Evolutionary conservation across 2,888 invertebrate species (phyloP).

Genomic region (Caenorhabditis imperialis): DNA sequence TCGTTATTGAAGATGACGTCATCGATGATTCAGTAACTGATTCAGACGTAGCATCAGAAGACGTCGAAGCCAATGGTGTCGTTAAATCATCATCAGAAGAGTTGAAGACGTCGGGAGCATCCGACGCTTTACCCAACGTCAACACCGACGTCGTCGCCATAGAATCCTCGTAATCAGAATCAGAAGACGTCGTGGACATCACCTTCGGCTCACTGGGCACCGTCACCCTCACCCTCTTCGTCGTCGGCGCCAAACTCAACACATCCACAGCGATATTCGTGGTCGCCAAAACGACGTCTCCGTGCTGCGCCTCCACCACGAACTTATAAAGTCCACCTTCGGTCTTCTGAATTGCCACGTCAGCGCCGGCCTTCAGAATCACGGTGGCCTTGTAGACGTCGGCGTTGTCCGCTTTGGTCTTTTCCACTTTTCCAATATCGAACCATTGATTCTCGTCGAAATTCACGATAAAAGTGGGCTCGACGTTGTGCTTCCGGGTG

Average conservation of each 20-base stretch:
- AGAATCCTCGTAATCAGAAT: background rate
- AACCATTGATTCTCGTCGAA: conserved; percentile 66
- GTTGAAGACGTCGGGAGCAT: conserved; percentile 11
- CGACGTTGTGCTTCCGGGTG: conserved; percentile 43
- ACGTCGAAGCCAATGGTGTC: background rate
- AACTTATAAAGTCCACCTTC: conserved; percentile 58
- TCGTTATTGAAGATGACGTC: no score
- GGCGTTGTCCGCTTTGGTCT: conserved; percentile 59
- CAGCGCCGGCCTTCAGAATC: conserved; percentile 39
- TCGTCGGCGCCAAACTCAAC: conserved; percentile 56
- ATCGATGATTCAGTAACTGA: background rate
- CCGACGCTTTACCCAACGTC: no score
- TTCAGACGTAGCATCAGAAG: background rate
- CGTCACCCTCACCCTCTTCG: conserved; percentile 33
- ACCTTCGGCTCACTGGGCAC: conserved; percentile 28
- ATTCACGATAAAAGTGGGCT: conserved; percentile 60
- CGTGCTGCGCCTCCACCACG: conserved; percentile 51
- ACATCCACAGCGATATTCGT: conserved; percentile 64
- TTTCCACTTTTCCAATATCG: conserved; percentile 57
- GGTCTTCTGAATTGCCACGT: conserved; percentile 41
- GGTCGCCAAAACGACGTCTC: conserved; percentile 34
- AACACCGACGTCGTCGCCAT: conserved; percentile 9
- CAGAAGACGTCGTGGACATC: background rate
- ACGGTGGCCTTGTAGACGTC: conserved; percentile 60
- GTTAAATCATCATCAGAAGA: conserved; percentile 9